Evolutionary conservation across 2,797 vertebrate species (phyloP).

Genomic region (Australoheros facetus): DNA sequence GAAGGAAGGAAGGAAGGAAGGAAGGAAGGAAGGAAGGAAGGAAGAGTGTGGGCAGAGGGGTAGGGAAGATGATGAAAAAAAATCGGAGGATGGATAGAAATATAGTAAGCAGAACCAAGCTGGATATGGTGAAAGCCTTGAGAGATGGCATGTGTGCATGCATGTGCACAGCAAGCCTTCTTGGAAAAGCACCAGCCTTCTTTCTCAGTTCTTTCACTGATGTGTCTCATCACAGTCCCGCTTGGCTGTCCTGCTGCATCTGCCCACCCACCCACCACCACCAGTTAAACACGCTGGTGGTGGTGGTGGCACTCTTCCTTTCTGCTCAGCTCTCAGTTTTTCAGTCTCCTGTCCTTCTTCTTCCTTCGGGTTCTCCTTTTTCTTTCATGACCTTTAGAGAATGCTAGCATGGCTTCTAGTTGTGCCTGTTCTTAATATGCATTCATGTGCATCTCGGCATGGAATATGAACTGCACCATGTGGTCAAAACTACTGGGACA

Average conservation of each 20-base stretch:
- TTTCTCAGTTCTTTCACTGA: conserved; percentile 54
- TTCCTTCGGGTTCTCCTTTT: neutral
- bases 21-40: neutral
- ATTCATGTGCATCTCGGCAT: neutral
- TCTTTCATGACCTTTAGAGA: neutral
- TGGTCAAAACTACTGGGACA: neutral
- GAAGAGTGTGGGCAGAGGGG: neutral
- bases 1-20: neutral
- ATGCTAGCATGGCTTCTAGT: conserved; percentile 5
- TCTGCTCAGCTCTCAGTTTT: conserved; percentile 5
- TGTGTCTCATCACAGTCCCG: conserved; percentile 60
- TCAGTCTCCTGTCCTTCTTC: conserved; percentile 33
- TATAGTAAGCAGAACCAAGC: neutral
- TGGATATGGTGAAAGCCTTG: neutral
- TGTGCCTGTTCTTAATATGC: conserved; percentile 20
- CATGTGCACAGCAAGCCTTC: conserved; percentile 23
- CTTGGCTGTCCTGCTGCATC: conserved; percentile 32
- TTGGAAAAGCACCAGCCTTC: conserved; percentile 71
- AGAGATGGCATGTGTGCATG: conserved; percentile 9
- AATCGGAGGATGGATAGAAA: conserved; percentile 14
- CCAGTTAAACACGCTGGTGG: neutral
- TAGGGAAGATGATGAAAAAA: neutral
- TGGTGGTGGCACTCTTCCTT: conserved; percentile 5
- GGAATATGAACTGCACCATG: neutral
- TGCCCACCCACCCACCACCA: conserved; percentile 7